Conservation (phyloP, 2,797 vertebrate species). For the Sebastes reedi region DNA sequence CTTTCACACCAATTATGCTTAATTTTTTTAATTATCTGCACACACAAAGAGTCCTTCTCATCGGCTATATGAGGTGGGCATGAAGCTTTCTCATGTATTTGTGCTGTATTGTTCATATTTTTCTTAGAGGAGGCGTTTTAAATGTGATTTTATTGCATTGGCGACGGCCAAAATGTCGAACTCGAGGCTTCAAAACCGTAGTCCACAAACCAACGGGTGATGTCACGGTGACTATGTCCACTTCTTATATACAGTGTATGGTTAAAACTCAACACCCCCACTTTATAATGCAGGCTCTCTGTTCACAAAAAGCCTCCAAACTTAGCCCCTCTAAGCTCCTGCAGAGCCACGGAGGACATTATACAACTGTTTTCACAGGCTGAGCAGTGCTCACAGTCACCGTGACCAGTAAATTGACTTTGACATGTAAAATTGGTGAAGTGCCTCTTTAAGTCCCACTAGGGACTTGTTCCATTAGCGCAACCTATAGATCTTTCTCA, state of each 20-base stretch:
- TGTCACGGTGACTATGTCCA: no score
- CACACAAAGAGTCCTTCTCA: neutral
- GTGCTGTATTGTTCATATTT: no score
- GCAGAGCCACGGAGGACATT: neutral
- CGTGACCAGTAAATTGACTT: conserved; percentile 11
- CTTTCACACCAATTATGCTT: neutral
- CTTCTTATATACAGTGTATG: neutral
- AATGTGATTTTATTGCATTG: no score
- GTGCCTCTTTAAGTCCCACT: conserved; percentile 5
- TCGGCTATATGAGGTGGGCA: no score
- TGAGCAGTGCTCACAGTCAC: neutral
- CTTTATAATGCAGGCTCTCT: neutral
- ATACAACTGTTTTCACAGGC: neutral
- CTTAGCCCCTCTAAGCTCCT: no score
- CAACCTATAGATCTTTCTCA: neutral
- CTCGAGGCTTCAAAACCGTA: rapidly evolving
- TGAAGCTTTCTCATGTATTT: no score
- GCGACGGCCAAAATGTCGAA: no score
- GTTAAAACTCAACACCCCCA: no score
- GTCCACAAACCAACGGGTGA: no score
- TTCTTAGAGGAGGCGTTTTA: no score
- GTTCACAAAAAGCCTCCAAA: neutral
- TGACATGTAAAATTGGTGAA: conserved; percentile 19
- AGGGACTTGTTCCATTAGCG: neutral
- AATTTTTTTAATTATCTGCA: neutral